Evolutionary conservation across 2,888 invertebrate genomes (phyloP).

Genomic region (Aphidoletes aphidimyza): DNA sequence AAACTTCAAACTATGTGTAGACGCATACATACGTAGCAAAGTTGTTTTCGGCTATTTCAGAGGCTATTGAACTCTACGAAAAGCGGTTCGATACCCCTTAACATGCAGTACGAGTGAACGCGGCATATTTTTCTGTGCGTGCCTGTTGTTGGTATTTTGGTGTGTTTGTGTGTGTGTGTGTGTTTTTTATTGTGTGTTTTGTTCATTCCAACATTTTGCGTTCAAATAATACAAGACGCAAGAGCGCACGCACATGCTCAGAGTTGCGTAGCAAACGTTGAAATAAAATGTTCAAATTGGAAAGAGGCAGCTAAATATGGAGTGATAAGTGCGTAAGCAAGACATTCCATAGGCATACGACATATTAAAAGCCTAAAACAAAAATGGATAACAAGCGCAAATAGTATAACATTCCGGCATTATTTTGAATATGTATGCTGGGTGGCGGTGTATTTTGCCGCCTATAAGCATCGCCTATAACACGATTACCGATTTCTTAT

Average conservation of each 20-base stretch:
- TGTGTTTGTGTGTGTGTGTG: not conserved
- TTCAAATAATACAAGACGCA: not conserved
- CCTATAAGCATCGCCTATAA: too few species aligned
- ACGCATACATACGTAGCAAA: not conserved
- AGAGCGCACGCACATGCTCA: slow-evolving; percentile 15
- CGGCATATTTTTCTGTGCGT: not conserved
- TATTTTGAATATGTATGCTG: not conserved
- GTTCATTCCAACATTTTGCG: not conserved
- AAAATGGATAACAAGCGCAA: slow-evolving; percentile 19
- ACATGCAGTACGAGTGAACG: not conserved
- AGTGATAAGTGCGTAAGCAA: slow-evolving; percentile 22
- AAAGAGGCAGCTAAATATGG: not conserved
- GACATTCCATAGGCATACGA: not conserved
- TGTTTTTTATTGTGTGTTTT: not conserved
- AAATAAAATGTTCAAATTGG: not conserved
- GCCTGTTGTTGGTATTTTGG: too few species aligned
- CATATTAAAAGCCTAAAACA: not conserved
- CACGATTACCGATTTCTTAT: too few species aligned
- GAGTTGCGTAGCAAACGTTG: not conserved
- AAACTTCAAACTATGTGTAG: not conserved
- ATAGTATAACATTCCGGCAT: slow-evolving; percentile 10
- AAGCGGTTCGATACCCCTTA: slow-evolving; percentile 50
- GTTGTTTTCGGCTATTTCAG: slow-evolving; percentile 20
- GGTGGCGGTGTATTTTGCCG: too few species aligned
- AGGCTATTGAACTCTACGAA: slow-evolving; percentile 35